A percentile compares a stretch with the other conserved stretches of the same genome.
These are phyloP conservation scores for Cephus sareptanus DNA, from an alignment of 2,888 invertebrate genomes.

Conservation along the genomic window DNA sequence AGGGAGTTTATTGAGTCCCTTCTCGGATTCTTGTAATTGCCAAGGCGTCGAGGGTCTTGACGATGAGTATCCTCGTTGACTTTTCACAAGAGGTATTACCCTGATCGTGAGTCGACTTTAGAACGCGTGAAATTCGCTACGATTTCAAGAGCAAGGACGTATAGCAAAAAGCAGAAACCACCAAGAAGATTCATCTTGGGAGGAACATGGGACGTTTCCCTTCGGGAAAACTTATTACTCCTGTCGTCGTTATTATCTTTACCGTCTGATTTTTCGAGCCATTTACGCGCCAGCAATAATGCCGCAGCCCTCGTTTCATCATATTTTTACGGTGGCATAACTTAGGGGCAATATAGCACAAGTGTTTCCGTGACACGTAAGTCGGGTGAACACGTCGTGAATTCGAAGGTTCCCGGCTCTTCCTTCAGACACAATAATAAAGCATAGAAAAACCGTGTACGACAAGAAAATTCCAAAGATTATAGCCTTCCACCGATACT, in stretches of 20 bases:
- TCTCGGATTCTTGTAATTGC: not conserved
- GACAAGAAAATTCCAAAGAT: not conserved
- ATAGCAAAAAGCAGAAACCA: not conserved
- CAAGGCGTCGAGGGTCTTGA: not conserved
- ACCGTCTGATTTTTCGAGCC: constrained; percentile 41
- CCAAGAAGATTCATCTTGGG: not conserved
- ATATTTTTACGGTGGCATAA: constrained; percentile 48
- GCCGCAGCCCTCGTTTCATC: constrained; percentile 36
- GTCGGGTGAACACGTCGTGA: not conserved
- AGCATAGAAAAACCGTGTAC: not conserved
- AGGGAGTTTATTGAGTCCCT: not conserved
- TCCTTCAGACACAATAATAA: not conserved
- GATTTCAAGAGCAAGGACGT: not conserved
- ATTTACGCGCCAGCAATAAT: constrained; percentile 23
- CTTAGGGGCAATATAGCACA: constrained; percentile 43
- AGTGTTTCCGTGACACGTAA: not conserved
- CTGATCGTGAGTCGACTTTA: not conserved
- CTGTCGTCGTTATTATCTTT: constrained; percentile 28
- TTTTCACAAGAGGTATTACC: not conserved
- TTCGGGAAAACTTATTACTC: not conserved
- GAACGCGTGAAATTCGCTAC: not conserved
- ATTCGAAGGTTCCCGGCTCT: not conserved
- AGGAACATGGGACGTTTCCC: not conserved
- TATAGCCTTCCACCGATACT: not conserved
- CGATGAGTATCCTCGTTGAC: not conserved